phyloP scores from a whole-genome alignment of 2,888 invertebrate genomes.

The Scrobipalpa costella region DNA sequence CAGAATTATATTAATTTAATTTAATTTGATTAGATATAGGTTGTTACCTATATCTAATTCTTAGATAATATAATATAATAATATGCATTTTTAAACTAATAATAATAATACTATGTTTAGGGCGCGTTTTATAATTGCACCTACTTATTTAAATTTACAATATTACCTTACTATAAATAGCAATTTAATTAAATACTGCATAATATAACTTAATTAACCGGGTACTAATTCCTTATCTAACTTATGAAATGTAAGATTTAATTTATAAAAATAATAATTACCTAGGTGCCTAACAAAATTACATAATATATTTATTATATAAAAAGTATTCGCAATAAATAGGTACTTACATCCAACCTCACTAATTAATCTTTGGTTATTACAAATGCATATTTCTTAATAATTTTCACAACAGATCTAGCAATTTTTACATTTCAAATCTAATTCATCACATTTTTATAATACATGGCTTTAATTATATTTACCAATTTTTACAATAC shows the following conservation, averaged over 20 bases:
- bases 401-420: neutral
- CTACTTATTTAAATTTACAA: neutral
- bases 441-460: neutral
- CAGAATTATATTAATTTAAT: too few relatives aligned
- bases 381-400: slow-evolving; percentile 9
- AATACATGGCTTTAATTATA: neutral
- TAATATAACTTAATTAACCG: slow-evolving; percentile 13
- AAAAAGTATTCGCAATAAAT: neutral
- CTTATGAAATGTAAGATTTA: neutral
- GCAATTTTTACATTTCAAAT: neutral
- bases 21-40: too few relatives aligned
- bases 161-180: neutral
- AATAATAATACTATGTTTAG: slow-evolving; percentile 3
- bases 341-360: neutral
- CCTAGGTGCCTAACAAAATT: neutral
- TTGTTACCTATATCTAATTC: too few relatives aligned
- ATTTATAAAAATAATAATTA: neutral
- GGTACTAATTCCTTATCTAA: slow-evolving; percentile 1
- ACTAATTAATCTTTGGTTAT: slow-evolving; percentile 6
- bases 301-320: neutral
- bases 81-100: neutral
- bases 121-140: neutral
- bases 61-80: too few relatives aligned
- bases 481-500: neutral
- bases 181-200: neutral